These are phyloP conservation scores for Drosophila littoralis DNA, from an alignment of 1,140 invertebrate species.

Conservation along the genomic window DNA sequence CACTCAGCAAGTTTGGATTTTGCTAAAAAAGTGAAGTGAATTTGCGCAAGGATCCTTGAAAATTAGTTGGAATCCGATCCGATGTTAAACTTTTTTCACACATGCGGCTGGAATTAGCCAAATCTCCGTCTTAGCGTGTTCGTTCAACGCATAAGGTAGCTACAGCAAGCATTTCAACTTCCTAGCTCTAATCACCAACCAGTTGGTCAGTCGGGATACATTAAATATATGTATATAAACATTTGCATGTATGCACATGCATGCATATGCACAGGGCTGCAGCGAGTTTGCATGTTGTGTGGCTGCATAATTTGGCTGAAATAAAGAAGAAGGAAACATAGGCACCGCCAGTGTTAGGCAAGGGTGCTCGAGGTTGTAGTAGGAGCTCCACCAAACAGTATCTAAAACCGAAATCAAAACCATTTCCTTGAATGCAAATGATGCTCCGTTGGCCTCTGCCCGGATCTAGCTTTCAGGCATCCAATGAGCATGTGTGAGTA, in stretches of 20 bases:
- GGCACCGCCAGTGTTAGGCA: not conserved
- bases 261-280: not conserved
- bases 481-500: slow-evolving; percentile 14
- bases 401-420: slow-evolving; percentile 5
- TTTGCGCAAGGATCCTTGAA: no score
- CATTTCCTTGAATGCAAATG: slow-evolving; percentile 70
- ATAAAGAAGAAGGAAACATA: not conserved
- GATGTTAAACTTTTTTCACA: no score
- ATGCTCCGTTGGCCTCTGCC: slow-evolving; percentile 19
- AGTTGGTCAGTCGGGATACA: no score
- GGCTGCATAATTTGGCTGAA: not conserved
- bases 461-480: slow-evolving; percentile 10
- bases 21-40: no score
- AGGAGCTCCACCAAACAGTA: not conserved
- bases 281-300: not conserved
- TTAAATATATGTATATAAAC: no score
- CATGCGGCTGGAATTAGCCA: no score
- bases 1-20: no score
- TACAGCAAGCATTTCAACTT: not conserved
- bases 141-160: not conserved
- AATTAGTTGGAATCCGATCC: no score
- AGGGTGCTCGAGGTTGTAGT: not conserved
- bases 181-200: no score
- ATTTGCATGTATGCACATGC: no score
- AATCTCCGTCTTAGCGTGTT: no score